Percentiles rank a stretch among this genome's conserved stretches.
Evolutionary conservation across 2,113 vertebrate species (phyloP).

Genomic region (Holacanthus passer): DNA sequence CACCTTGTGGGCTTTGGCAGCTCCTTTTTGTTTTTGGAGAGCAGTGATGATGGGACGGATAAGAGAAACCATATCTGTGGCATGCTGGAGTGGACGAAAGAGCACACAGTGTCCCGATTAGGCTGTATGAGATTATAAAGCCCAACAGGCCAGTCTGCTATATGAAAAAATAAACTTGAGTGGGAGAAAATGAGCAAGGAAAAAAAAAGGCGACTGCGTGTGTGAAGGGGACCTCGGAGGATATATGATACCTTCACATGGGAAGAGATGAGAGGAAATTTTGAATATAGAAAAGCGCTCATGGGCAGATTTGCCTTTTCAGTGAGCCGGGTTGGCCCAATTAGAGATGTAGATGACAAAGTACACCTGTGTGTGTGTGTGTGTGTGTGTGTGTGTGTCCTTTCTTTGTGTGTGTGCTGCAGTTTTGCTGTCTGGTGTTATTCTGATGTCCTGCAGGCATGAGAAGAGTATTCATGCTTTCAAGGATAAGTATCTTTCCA

Average conservation of each 20-base stretch:
- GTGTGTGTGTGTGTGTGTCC: conserved; percentile 23
- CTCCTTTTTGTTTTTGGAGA: conserved; percentile 47
- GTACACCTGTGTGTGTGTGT: conserved; percentile 42
- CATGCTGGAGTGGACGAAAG: conserved; percentile 55
- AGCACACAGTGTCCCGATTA: conserved; percentile 57
- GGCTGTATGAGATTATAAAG: conserved; percentile 31
- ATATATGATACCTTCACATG: conserved; percentile 51
- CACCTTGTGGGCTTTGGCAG: conserved; percentile 68
- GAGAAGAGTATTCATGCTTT: conserved; percentile 48
- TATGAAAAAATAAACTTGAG: conserved; percentile 36
- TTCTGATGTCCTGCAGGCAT: conserved; percentile 42
- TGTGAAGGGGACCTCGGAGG: conserved; percentile 45
- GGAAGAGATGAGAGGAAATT: conserved; percentile 64
- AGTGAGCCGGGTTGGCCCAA: conserved; percentile 56
- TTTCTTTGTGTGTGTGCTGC: conserved; percentile 9
- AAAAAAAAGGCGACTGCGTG: not conserved
- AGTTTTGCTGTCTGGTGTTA: conserved; percentile 34
- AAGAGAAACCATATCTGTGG: conserved; percentile 65
- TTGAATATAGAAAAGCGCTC: conserved; percentile 63
- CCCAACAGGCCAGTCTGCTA: conserved; percentile 31
- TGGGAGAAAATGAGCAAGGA: conserved; percentile 9
- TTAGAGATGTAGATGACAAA: conserved; percentile 67
- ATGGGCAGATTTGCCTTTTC: conserved; percentile 64
- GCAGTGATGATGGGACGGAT: conserved; percentile 52
- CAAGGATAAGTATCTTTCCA: conserved; percentile 53